Base-by-base conservation (phyloP, 2,113 vertebrate genomes). In the Callionymus lyra region DNA sequence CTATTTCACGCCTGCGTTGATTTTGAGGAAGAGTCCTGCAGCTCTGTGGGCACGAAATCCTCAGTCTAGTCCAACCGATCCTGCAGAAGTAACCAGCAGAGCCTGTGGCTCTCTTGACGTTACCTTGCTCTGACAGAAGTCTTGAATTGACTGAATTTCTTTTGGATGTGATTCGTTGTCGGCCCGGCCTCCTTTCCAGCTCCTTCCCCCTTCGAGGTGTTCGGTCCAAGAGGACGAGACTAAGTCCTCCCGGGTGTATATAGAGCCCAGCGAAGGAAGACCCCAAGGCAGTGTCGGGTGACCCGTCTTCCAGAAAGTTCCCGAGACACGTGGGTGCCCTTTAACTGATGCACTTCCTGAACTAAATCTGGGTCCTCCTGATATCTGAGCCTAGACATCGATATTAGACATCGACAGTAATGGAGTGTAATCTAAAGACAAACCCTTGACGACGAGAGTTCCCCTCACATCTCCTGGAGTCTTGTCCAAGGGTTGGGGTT, bases 291-390 rank as follows among this genome's bases (percentile, higher is more conserved):
- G 64, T 61, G 71, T 87, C 83, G 85, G 70, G 64, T 79, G 84
- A 84, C 74, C 53, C 59, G n/a, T 41, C 47, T 27, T 37, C 48
- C 50, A 74, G 82, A 87, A 85, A 63, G 69, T 84, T 85, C 83
- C 65, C 70, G 82, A 34, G 60, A 59, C 39, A 38, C 31, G 45
- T 66, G 14, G 52, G 48, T 68, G 36, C 56, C 44, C 16, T 15
- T 38, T 54, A 15, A 50, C 14, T 35, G 34, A n/a, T 51, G 12
- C 31, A 48, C 38, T 60, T 53, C 35, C 18, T 33, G 55, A 14
- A 66, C 66, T 47, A 37, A 47, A 34, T 40, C 9, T 2, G 46
- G n/a, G 17, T 43, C 34, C 37, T 35, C 11, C 47, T 35, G 34
- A 35, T 13, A 35, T 35, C 13, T 35, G 1, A 15, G 19, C 11